Conservation (phyloP, 2,888 invertebrate species). For the Cheiracanthium punctorium region DNA sequence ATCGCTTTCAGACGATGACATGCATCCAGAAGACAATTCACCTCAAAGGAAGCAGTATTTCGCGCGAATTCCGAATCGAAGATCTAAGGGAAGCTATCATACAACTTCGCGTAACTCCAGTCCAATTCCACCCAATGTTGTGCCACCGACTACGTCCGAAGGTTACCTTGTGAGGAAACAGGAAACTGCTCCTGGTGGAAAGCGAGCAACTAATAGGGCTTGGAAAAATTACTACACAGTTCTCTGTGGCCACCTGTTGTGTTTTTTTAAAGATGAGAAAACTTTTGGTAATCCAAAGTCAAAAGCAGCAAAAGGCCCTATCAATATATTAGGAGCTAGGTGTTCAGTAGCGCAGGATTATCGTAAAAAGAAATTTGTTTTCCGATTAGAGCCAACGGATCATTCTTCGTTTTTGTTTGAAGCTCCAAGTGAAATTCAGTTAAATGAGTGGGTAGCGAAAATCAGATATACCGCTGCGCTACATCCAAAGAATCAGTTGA, state of each 20-base stretch:
- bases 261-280: conserved; percentile 97
- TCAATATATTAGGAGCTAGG: conserved; percentile 83
- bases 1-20: conserved; percentile 42
- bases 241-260: conserved; percentile 94
- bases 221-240: conserved; percentile 97
- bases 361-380: conserved; percentile 94
- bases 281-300: conserved; percentile 91
- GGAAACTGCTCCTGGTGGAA: conserved; percentile 92
- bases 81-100: conserved; percentile 13
- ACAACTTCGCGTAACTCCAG: too few species aligned
- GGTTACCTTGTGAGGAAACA: conserved; percentile 95
- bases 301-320: conserved; percentile 90
- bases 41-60: neutral
- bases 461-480: conserved; percentile 93
- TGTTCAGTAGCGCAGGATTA: conserved; percentile 94
- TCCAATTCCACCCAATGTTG: conserved; percentile 77
- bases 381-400: conserved; percentile 89
- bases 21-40: neutral
- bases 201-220: conserved; percentile 93
- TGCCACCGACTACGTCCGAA: conserved; percentile 90
- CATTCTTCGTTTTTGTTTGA: conserved; percentile 95
- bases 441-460: conserved; percentile 93
- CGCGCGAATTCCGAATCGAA: conserved; percentile 15
- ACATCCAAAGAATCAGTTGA: conserved; percentile 91
- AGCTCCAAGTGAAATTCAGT: conserved; percentile 83